Evolutionary conservation across 2,888 invertebrate species (phyloP), one percentile per base, ranked within the genome.

Genomic region (Zygothrica quintamaculata): DNA sequence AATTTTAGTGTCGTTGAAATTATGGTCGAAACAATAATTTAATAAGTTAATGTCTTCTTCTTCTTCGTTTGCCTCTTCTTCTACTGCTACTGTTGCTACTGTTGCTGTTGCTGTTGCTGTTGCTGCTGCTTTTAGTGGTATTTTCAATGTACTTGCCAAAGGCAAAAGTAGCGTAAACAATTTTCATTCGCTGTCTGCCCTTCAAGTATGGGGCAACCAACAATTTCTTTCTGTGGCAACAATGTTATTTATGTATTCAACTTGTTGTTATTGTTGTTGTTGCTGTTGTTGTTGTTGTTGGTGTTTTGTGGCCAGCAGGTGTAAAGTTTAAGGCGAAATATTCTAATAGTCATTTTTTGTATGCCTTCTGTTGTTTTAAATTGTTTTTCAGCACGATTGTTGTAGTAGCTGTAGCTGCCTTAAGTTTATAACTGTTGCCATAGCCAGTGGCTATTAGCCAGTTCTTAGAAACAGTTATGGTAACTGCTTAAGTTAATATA

Each of bases 1-100:
- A 88, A 88, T 88, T 88, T 87, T 82, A 78, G 77, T 72, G 74
- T 73, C 77, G 80, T 62, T 80, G 81, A 75, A 77, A 73, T 78
- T 77, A 79, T 79, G 72, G 66, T 68, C 72, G 67, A 74, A 78
- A 64, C 73, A 82, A 82, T 82, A 82, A 82, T 86, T 82, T 82
- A 82, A 82, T 82, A 82, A 82, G 66, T 84, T 80, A 72, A 84
- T 86, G 77, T 86, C 84, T 82, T 77, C 74, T 73, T 78, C 62
- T 60, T 44, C 50, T 44, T 33, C 16, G 39, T 50, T 16, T 65
- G 34, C 15, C 25, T 1, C 16, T 37, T 36, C 9, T 44, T 40
- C 29, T 57, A 43, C 9, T 34, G 34, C 9, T 42, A 16, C 25
- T 53, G 22, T 40, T 13, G 9, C 22, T 43, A 42, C n/a, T 44